These are phyloP conservation scores for Epinotia ramella DNA, from an alignment of 2,888 invertebrate genomes.

Conservation along the genomic window DNA sequence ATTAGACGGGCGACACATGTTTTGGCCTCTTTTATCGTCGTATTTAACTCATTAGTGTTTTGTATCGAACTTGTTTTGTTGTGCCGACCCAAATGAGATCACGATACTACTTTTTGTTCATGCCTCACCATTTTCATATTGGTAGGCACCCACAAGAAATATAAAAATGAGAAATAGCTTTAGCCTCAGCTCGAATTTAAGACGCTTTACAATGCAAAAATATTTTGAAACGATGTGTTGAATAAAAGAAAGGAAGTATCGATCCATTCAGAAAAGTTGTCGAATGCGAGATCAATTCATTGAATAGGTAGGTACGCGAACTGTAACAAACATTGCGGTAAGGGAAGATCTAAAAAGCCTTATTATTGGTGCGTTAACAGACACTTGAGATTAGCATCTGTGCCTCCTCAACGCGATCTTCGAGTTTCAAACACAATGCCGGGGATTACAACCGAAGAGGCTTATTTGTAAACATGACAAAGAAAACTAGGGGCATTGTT, in stretches of 20 bases:
- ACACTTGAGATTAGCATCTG: slow-evolving; percentile 86
- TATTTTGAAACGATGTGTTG: slow-evolving; percentile 46
- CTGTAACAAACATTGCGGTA: slow-evolving; percentile 70
- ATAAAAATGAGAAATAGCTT: slow-evolving; percentile 9
- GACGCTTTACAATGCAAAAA: slow-evolving; percentile 46
- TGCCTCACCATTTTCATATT: slow-evolving; percentile 2
- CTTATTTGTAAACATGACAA: slow-evolving; percentile 85
- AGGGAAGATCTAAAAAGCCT: slow-evolving; percentile 73
- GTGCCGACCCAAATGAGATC: slow-evolving; percentile 54
- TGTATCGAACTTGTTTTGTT: slow-evolving; percentile 62
- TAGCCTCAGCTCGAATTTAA: slow-evolving; percentile 24
- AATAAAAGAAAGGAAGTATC: slow-evolving; percentile 71
- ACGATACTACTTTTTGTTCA: slow-evolving; percentile 36
- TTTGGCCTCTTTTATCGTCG: slow-evolving; percentile 74
- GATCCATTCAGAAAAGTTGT: slow-evolving; percentile 64
- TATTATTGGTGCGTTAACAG: slow-evolving; percentile 82
- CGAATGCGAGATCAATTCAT: slow-evolving; percentile 69
- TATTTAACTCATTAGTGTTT: slow-evolving; percentile 70
- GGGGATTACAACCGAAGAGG: slow-evolving; percentile 80
- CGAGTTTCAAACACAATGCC: slow-evolving; percentile 77
- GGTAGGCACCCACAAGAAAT: neutral
- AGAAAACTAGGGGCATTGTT: slow-evolving; percentile 71
- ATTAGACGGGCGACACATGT: slow-evolving; percentile 83
- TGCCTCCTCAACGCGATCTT: slow-evolving; percentile 74
- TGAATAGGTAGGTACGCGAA: slow-evolving; percentile 59